These are phyloP conservation scores for Holothuria scabra DNA, from an alignment of 53 echinoderm and acorn worm species.

Conservation along the genomic window DNA sequence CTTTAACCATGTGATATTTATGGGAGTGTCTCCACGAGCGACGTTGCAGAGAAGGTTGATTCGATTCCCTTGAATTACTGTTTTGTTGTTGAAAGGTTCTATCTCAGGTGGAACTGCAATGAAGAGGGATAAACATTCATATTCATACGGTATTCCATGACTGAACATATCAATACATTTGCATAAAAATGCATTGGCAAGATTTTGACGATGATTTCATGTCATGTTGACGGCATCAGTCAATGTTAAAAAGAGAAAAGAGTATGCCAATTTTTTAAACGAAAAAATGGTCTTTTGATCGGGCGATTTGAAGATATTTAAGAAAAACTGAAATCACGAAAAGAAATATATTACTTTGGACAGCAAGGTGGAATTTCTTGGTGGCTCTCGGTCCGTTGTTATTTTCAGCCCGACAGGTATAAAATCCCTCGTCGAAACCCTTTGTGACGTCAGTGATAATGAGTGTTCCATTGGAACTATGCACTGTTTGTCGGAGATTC, in stretches of 20 bases:
- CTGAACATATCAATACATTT: no score
- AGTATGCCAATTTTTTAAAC: no score
- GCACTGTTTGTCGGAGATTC: conserved; percentile 78
- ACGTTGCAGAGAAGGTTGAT: conserved; percentile 82
- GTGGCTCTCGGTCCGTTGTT: conserved; percentile 47
- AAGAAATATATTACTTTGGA: conserved; percentile 67
- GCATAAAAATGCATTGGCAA: no score
- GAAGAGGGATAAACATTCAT: neutral
- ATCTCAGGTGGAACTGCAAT: conserved; percentile 89
- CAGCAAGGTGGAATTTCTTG: conserved; percentile 66
- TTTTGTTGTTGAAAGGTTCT: conserved; percentile 58
- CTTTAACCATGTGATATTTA: conserved; percentile 93
- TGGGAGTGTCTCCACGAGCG: conserved; percentile 80
- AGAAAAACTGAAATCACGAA: no score
- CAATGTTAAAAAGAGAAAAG: no score
- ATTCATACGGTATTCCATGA: neutral
- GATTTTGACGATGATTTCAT: no score
- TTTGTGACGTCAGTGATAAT: conserved; percentile 69
- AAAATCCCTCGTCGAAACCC: conserved; percentile 82
- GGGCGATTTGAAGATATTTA: no score
- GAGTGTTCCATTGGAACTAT: conserved; percentile 75
- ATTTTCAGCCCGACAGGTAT: conserved; percentile 77
- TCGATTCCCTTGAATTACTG: conserved; percentile 81
- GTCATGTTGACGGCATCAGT: no score
- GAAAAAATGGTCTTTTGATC: no score